Evolutionary conservation across 2,113 vertebrate species (phyloP).

Genomic region (Rousettus leschenaultii): DNA sequence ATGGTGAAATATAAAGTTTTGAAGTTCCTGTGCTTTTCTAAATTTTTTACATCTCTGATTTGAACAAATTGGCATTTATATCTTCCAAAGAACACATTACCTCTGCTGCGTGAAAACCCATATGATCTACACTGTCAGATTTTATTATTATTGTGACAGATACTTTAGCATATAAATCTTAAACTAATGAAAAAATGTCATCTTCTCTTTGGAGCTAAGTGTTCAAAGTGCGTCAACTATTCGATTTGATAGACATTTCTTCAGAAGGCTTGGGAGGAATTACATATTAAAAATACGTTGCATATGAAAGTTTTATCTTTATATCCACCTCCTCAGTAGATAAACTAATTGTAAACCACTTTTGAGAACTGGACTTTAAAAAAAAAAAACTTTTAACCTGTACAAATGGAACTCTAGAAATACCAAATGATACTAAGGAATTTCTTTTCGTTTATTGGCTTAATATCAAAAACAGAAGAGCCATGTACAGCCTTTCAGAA

Average conservation of each 20-base stretch:
- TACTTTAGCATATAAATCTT: constrained; percentile 80
- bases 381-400: constrained; percentile 45
- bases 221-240: constrained; percentile 79
- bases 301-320: constrained; percentile 68
- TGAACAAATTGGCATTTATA: constrained; percentile 83
- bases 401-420: constrained; percentile 28
- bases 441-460: constrained; percentile 44
- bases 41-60: constrained; percentile 78
- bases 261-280: constrained; percentile 74
- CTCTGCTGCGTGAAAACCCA: constrained; percentile 72
- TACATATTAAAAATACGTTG: constrained; percentile 76
- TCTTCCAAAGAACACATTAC: constrained; percentile 79
- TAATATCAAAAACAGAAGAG: constrained; percentile 32
- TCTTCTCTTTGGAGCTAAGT: constrained; percentile 80
- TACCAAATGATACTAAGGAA: not conserved
- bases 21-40: constrained; percentile 72
- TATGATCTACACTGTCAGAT: constrained; percentile 83
- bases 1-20: constrained; percentile 50
- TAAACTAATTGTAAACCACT: constrained; percentile 76
- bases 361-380: constrained; percentile 48
- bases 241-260: constrained; percentile 80
- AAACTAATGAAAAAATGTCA: constrained; percentile 86
- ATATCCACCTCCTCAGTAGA: constrained; percentile 51
- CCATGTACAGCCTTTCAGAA: not conserved
- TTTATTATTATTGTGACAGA: constrained; percentile 87